Base-by-base conservation (phyloP, 2,888 invertebrate species). In the Drosophila lutescens region DNA sequence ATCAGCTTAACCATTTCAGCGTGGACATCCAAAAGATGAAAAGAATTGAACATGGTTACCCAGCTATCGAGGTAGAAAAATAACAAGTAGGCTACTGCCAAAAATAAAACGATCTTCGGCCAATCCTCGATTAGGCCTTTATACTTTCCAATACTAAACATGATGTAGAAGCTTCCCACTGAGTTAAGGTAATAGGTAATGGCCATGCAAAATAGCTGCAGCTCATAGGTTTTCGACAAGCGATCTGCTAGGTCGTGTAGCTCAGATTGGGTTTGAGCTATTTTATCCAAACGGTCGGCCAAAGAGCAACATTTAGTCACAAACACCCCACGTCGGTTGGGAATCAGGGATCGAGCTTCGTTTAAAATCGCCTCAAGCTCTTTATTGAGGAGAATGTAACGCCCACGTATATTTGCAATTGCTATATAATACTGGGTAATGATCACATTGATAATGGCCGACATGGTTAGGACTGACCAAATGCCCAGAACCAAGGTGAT, bases 321-420 rank as follows among this genome's bases (percentile, higher is more conserved):
- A 13, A 63, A 17, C 9, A 72, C 56, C 0, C 66, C 69, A 13
- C 51, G 3, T 46, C 63, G 40, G 1, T 54, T 44, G 40, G 12
- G 30, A 2, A 62, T 44, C 13, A 82, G 17, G 0, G 30, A 13
- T 0, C 17, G 41, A 0, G 62, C 51, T 3, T 80, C 73, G 1
- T 1, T 38, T 6, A 83, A 7, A 9, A 83, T 58, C 5, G n/a
- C 17, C 0, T 61, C 30, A 2, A 83, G 46, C 6, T 88, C 57
- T 15, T 54, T 36, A 8, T 83, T 86, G 0, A 83, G 38, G 0
- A 83, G 41, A 1, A 68, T 5, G 2, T 86, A 88, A 20, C 84
- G 67, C 0, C 60, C 61, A n/a, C 79, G 69, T 0, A 83, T 34
- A 32, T 20, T 74, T 0, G 83, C 63, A 23, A 86, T 3, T 0